Conservation (phyloP, 2,888 invertebrate species). For the Scelioninae gen. 1 region DNA sequence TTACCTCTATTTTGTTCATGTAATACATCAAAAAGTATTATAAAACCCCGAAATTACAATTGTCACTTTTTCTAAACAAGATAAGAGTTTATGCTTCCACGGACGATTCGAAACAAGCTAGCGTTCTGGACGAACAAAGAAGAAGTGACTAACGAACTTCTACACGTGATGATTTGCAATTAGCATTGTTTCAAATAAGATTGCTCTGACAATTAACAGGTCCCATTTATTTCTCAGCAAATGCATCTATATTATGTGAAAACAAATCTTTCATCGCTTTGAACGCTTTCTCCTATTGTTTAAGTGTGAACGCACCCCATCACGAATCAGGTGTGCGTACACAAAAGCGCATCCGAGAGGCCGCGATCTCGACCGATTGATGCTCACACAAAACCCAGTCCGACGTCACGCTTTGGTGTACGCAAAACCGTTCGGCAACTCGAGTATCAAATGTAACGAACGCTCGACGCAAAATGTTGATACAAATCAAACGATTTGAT, state of each 20-base stretch:
- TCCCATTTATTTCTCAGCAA: constrained; percentile 9
- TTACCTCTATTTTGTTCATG: no score
- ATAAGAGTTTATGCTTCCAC: no score
- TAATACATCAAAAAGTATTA: no score
- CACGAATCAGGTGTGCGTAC: constrained; percentile 73
- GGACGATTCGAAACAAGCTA: background rate
- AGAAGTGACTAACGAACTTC: constrained; percentile 1
- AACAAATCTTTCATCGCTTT: constrained; percentile 31
- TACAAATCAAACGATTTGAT: constrained; percentile 24
- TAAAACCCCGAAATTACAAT: no score
- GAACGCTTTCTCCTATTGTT: constrained; percentile 44
- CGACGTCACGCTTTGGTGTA: constrained; percentile 7
- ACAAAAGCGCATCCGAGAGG: constrained; percentile 70
- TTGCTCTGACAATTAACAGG: constrained; percentile 14
- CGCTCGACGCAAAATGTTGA: background rate
- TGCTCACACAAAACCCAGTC: background rate
- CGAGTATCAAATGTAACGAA: background rate
- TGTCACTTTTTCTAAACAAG: no score
- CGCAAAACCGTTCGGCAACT: background rate
- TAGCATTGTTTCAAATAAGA: constrained; percentile 28
- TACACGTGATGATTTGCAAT: constrained; percentile 24
- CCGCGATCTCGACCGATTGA: constrained; percentile 3
- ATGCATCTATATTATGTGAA: constrained; percentile 25
- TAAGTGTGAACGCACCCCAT: constrained; percentile 69
- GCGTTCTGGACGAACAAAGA: constrained; percentile 8